Base-by-base conservation (phyloP, 2,888 invertebrate species). In the Onthophagus sagittarius region DNA sequence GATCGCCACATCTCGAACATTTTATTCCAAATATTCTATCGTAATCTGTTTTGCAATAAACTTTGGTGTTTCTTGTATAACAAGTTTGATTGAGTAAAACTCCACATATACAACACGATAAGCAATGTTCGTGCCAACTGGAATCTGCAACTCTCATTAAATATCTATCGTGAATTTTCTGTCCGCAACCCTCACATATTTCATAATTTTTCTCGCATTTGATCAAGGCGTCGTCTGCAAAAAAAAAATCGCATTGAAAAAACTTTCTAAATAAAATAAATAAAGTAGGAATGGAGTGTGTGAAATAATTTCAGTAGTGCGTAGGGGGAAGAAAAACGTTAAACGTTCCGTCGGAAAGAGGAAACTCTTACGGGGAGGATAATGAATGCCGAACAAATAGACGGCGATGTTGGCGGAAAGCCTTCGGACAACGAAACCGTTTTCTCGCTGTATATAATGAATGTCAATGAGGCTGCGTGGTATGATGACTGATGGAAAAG, bases 21-120 rank as follows among this genome's bases (percentile, higher is more conserved):
- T 97, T 97, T 73, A 94, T 93, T n/a, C 96, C 95, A 84, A 96
- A 98, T 85, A 97, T 92, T 86, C 97, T 94, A 88, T 98, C 97
- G 86, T 99, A 99, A 86, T 99, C 99, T 75, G 94, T 91, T 84
- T 97, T 96, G 88, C 99, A 99, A 88, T 97, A 99, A 71, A 99
- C 90, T 85, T 97, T 96, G 79, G 96, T 92, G 83, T 97, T 96
- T 79, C 97, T 91, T 72, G 95, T 94, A 88, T 96, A 98, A 88
- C 99, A 99, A 79, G 97, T 96, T 85, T 96, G 94, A 73, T 93
- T 92, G 73, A 99, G 91, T 15, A 94, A 93, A 73, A 93, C 90
- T 77, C 96, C 94, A 85, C 99, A 99, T 76, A 96, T 96, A 83
- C 94, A 93, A 88, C 99, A 99, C 81, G 94, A 93, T 76, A 99